A percentile compares a stretch with the other conserved stretches of the same genome.
Evolutionary conservation across 2,113 vertebrate genomes (phyloP).

Genomic region (Pangasianodon gigas): DNA sequence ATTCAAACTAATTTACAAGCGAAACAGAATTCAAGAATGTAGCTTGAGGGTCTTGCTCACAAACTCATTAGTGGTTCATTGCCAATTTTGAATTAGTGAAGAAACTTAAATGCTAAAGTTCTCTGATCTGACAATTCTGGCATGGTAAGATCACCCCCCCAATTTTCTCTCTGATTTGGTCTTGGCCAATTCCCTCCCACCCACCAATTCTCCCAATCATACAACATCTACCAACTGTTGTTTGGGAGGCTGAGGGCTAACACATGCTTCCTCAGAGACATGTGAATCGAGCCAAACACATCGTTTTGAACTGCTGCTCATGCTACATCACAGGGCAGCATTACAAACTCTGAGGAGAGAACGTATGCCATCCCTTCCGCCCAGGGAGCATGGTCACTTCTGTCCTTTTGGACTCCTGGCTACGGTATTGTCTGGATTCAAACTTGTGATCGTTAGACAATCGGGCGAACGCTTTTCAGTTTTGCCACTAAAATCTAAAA

Average conservation of each 20-base stretch:
- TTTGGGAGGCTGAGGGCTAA: slow-evolving; percentile 1
- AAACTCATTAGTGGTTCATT: not conserved
- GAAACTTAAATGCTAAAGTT: not conserved
- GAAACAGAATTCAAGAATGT: not conserved
- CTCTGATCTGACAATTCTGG: not conserved
- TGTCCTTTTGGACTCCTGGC: not conserved
- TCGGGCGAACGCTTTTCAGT: not conserved
- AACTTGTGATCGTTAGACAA: not conserved
- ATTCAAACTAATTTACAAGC: not conserved
- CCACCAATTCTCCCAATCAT: not conserved
- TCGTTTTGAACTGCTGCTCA: not conserved
- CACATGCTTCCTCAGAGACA: not conserved
- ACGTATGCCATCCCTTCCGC: not conserved
- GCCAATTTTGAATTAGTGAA: not conserved
- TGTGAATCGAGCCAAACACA: not conserved
- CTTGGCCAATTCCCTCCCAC: not conserved
- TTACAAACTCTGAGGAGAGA: not conserved
- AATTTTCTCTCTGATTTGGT: not conserved
- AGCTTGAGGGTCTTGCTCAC: not conserved
- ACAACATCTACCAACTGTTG: slow-evolving; percentile 12
- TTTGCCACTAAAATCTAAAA: not conserved
- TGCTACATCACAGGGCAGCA: not conserved
- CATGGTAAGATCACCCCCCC: not conserved
- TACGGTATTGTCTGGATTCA: not conserved
- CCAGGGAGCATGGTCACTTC: not conserved